Evolutionary conservation across 1,140 invertebrate genomes (phyloP).

Genomic region (Procambarus virginalis): DNA sequence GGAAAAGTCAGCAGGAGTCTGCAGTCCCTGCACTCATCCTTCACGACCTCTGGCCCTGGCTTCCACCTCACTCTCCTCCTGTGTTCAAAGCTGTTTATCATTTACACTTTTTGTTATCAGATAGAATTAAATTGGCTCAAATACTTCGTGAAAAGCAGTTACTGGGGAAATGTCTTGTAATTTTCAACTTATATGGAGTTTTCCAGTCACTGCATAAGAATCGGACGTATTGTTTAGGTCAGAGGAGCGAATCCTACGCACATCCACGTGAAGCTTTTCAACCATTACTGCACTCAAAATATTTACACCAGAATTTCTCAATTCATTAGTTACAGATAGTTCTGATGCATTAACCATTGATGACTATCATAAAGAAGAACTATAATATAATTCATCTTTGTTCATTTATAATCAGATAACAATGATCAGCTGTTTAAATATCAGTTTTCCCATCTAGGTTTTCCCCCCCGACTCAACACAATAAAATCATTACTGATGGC

Average conservation of each 20-base stretch:
- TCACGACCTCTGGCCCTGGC: not conserved
- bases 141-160: not conserved
- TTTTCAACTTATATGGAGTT: no score
- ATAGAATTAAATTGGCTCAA: not conserved
- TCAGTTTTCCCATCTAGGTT: no score
- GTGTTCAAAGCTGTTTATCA: not conserved
- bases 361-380: no score
- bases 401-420: no score
- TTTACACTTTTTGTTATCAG: not conserved
- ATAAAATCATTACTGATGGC: no score
- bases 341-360: no score
- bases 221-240: slow-evolving; percentile 5
- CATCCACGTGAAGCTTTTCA: not conserved
- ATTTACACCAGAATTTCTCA: not conserved
- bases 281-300: not conserved
- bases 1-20: not conserved
- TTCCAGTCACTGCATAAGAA: not conserved
- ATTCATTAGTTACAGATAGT: no score
- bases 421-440: no score
- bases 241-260: not conserved
- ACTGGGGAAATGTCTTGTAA: no score
- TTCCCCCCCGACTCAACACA: no score
- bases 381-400: no score
- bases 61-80: not conserved
- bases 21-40: not conserved